Evolutionary conservation across 2,888 invertebrate genomes (phyloP), one percentile per base, ranked within the genome.

Genomic region (Mythimna impura): DNA sequence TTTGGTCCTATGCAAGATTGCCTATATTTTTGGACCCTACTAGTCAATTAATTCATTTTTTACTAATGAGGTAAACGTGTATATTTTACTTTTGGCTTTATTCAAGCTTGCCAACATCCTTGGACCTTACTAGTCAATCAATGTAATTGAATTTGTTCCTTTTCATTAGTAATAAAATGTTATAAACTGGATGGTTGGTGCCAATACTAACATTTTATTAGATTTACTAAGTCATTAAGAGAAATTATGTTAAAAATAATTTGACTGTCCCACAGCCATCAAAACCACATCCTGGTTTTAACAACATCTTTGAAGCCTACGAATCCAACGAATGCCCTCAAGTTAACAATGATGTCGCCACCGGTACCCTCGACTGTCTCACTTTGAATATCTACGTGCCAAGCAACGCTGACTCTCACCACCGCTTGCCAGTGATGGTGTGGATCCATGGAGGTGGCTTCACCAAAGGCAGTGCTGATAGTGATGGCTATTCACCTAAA

Each of bases 311-410:
- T 61, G 79, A 87, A 63, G 87, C 88, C 7, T 78, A 75, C 47
- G 76, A 86, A 20, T 82, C 87, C 1, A 78, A 69, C 3, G 65
- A 63, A 22, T 88, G 88, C 30, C 84, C 86, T 25, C 88, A 88
- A 81, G 34, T 76, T 1, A 17, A 52, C 3, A 64, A 36, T 0
- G 22, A 55, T 22, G 43, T 40, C 0, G 20, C 71, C n/a, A 66
- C 63, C 7, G 88, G 88, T 8, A 81, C 72, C 36, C 65, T 85
- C 7, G 82, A 88, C 34, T 87, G 88, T 40, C 83, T 88, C 0
- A 78, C 71, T 10, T n/a, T 88, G 25, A 83, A 87, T 64, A 73
- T 88, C 10, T 87, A 80, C 55, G 86, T 88, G 9, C 87, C 88
- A 17, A 78, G 83, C 14, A 66, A 57, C 1, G 84, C 85, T 0